These are phyloP conservation scores for Odocoileus hemionus DNA, from an alignment of 2,113 vertebrate genomes.

Conservation along the genomic window DNA sequence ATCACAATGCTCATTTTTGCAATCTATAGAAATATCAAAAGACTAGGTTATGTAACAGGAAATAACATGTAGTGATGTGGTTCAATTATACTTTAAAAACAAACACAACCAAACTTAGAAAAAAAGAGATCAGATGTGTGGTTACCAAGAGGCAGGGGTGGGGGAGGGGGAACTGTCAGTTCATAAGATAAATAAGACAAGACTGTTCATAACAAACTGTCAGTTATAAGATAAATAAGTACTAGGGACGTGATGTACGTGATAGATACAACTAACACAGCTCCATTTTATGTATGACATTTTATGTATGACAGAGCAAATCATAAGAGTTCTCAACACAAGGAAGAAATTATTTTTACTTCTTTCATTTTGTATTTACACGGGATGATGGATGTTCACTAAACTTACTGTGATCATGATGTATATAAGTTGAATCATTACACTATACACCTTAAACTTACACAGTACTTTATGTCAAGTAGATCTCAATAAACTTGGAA, in stretches of 20 bases:
- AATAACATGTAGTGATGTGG: background rate
- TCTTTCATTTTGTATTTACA: background rate
- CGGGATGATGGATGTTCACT: background rate
- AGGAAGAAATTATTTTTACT: background rate
- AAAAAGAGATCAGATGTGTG: background rate
- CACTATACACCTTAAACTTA: background rate
- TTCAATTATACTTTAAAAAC: background rate
- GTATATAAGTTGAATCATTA: background rate
- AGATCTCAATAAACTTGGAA: background rate
- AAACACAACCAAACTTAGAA: background rate
- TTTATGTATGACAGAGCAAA: background rate
- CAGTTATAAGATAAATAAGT: background rate
- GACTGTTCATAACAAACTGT: background rate
- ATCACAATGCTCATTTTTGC: background rate
- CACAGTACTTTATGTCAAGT: background rate
- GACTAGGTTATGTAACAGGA: background rate
- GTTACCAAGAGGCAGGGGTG: background rate
- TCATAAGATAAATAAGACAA: background rate
- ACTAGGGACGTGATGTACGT: background rate
- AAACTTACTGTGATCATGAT: background rate
- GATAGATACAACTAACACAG: background rate
- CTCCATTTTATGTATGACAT: background rate
- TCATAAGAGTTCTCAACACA: background rate
- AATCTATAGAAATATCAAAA: background rate
- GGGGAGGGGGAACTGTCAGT: background rate